Evolutionary conservation across 2,113 vertebrate genomes (phyloP).

Genomic region (Antechinus flavipes): DNA sequence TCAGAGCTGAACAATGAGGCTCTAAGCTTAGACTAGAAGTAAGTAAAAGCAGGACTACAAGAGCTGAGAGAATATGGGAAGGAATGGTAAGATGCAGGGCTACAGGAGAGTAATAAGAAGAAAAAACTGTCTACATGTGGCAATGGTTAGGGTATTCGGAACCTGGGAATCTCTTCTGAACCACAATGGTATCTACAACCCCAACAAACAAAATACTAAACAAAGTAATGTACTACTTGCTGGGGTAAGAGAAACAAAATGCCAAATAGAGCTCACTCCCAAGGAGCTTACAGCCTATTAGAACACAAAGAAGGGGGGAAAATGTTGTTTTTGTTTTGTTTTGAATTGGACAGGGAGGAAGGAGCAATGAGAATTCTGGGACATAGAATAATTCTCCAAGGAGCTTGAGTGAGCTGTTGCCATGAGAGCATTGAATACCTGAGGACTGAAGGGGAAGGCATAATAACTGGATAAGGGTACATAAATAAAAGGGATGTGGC

Average conservation of each 20-base stretch:
- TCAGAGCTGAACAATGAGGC: background rate
- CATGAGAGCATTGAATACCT: background rate
- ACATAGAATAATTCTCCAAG: background rate
- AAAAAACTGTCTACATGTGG: too few relatives aligned
- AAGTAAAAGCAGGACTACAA: background rate
- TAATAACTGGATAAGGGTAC: background rate
- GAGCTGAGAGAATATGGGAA: too few relatives aligned
- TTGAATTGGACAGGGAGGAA: background rate
- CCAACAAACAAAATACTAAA: too few relatives aligned
- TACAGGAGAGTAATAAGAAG: too few relatives aligned
- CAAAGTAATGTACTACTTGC: too few relatives aligned
- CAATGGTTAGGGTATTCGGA: too few relatives aligned
- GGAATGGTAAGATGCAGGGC: too few relatives aligned
- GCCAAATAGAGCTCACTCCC: too few relatives aligned
- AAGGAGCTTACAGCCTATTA: background rate
- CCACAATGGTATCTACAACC: too few relatives aligned
- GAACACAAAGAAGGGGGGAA: background rate
- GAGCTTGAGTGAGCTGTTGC: background rate
- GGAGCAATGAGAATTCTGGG: background rate
- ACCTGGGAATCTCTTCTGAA: too few relatives aligned
- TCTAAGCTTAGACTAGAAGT: background rate
- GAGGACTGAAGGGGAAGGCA: background rate
- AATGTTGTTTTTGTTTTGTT: background rate
- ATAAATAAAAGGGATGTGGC: background rate
- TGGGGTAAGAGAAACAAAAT: too few relatives aligned